Percentiles rank a stretch among this genome's conserved stretches.
These are phyloP conservation scores for Clarias batrachus DNA, from an alignment of 2,113 vertebrate species.

Conservation along the genomic window DNA sequence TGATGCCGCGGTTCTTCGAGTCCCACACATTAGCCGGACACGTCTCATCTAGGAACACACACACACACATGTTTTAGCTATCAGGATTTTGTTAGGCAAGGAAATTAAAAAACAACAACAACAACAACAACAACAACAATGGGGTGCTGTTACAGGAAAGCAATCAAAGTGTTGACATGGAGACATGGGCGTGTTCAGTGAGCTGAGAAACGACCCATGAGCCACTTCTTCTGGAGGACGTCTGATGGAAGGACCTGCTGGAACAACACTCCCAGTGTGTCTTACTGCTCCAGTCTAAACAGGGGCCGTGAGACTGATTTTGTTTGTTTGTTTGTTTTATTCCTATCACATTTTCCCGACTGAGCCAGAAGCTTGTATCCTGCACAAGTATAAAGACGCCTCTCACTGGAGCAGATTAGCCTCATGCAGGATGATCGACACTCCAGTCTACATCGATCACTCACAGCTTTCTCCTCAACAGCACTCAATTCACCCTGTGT, in stretches of 20 bases:
- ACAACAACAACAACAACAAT: neutral
- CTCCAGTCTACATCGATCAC: conserved; percentile 32
- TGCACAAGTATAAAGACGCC: neutral
- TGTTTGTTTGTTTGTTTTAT: too few relatives aligned
- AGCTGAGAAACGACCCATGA: neutral
- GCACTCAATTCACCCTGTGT: conserved; percentile 30
- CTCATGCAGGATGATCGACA: conserved; percentile 32
- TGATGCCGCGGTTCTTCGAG: conserved; percentile 96
- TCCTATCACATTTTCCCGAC: neutral
- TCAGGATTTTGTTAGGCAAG: neutral
- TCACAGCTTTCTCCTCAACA: neutral
- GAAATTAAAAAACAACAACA: neutral
- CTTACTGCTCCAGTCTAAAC: too few relatives aligned
- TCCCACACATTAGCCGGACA: conserved; percentile 98
- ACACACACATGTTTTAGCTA: neutral
- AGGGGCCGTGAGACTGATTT: too few relatives aligned
- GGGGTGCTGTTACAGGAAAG: neutral
- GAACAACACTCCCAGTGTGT: neutral
- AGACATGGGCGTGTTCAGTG: neutral
- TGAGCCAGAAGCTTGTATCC: neutral
- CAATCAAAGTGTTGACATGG: too few relatives aligned
- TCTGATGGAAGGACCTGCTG: neutral
- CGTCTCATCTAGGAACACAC: conserved; percentile 83
- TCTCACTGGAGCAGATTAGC: conserved; percentile 4
- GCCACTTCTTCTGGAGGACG: neutral